These are phyloP conservation scores for Drosophila novamexicana DNA, from an alignment of 1,140 invertebrate species.

Conservation along the genomic window DNA sequence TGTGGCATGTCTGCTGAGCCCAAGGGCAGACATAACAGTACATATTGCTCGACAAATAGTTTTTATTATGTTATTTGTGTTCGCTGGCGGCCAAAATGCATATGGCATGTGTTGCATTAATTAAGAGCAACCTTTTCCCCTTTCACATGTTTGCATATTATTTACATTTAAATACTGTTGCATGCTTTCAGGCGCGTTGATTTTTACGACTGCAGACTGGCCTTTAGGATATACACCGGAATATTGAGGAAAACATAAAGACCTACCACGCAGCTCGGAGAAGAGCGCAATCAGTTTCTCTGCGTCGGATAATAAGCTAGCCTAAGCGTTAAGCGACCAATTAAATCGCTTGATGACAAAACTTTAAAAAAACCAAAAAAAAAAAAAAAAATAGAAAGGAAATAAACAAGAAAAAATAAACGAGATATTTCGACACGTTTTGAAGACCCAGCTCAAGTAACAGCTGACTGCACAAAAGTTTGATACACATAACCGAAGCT, in stretches of 20 bases:
- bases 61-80: conserved; percentile 25
- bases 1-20: neutral
- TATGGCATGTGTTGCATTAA: conserved; percentile 39
- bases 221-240: neutral
- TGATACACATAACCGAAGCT: conserved; percentile 41
- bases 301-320: conserved; percentile 51
- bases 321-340: conserved; percentile 67
- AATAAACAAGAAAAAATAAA: neutral
- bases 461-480: conserved; percentile 71
- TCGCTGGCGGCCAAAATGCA: conserved; percentile 21
- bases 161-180: conserved; percentile 18
- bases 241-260: neutral
- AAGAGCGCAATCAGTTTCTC: neutral
- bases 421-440: conserved; percentile 29
- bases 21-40: conserved; percentile 1
- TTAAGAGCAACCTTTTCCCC: conserved; percentile 27
- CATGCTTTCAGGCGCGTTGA: conserved; percentile 24
- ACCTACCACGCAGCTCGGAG: neutral
- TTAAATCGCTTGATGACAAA: conserved; percentile 62
- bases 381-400: conserved; percentile 30
- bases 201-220: neutral
- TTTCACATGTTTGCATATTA: neutral
- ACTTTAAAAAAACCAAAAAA: conserved; percentile 38
- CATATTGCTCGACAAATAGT: conserved; percentile 21
- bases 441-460: conserved; percentile 42